Percentiles rank a stretch among this genome's conserved stretches.
Conservation (phyloP, 2,888 invertebrate species). For the Ormyrus rosae region DNA sequence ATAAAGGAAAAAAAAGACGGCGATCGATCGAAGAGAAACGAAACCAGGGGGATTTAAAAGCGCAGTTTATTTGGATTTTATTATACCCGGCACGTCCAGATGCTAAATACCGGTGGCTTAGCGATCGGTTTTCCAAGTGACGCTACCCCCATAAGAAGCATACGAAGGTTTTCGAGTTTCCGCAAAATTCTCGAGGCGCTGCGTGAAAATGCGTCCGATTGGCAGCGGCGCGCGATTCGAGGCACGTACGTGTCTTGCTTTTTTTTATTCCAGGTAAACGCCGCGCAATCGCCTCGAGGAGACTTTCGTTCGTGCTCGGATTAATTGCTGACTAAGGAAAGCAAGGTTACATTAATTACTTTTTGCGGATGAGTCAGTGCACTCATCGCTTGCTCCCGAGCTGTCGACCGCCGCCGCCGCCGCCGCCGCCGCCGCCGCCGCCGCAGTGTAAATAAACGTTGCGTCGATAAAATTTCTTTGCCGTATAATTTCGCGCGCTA, state of each 20-base stretch:
- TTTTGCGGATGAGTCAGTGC: constrained; percentile 70
- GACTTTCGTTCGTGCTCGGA: constrained; percentile 70
- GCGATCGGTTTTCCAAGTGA: constrained; percentile 46
- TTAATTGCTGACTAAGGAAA: constrained; percentile 74
- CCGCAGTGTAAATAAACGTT: constrained; percentile 50
- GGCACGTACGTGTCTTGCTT: constrained; percentile 69
- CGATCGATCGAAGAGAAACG: neutral
- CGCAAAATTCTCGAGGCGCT: constrained; percentile 49
- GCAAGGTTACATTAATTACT: constrained; percentile 71
- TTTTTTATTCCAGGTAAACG: constrained; percentile 70
- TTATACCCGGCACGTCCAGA: constrained; percentile 44
- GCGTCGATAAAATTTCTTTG: constrained; percentile 43
- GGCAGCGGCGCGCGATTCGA: constrained; percentile 63
- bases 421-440: neutral
- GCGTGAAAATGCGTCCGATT: constrained; percentile 51
- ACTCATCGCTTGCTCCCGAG: constrained; percentile 41
- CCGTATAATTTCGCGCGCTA: constrained; percentile 33
- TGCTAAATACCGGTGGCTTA: constrained; percentile 22
- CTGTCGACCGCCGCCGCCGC: neutral
- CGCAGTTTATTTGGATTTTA: constrained; percentile 28
- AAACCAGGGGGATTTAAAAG: no score
- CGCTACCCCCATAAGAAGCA: constrained; percentile 45
- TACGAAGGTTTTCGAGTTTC: constrained; percentile 56
- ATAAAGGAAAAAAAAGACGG: neutral
- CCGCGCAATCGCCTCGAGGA: constrained; percentile 70